Conservation (phyloP, 2,113 vertebrate genomes). For the Peucedramus taeniatus region DNA sequence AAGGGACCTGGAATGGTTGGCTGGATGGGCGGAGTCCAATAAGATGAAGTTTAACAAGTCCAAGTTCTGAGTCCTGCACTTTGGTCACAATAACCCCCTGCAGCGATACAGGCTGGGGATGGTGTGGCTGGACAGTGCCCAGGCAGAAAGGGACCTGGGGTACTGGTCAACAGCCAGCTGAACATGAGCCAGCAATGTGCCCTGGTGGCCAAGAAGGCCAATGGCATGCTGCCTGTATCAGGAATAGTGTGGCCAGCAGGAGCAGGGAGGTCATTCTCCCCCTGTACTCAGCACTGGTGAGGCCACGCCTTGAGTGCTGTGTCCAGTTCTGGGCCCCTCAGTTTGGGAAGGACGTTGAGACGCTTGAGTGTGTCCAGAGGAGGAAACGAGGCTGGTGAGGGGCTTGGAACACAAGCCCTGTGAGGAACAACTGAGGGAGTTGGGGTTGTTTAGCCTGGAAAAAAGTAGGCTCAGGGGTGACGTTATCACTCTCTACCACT, state of each 20-base stretch:
- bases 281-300: accelerated
- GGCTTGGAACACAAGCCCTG: background rate
- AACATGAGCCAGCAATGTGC: background rate
- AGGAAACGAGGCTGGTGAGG: background rate
- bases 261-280: background rate
- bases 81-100: accelerated
- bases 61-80: accelerated
- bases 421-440: accelerated
- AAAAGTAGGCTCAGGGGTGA: background rate
- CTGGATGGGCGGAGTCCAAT: accelerated
- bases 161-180: accelerated
- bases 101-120: accelerated
- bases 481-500: background rate
- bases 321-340: background rate
- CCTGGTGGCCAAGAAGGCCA: background rate
- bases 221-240: accelerated
- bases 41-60: background rate
- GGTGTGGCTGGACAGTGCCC: background rate
- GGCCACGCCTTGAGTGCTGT: background rate
- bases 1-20: background rate
- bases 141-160: background rate
- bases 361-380: accelerated
- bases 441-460: background rate
- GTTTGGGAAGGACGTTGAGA: background rate
- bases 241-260: background rate